A percentile compares a stretch with the other conserved stretches of the same genome.
phyloP scores from a whole-genome alignment of 2,113 vertebrate genomes.

The Gila orcuttii region DNA sequence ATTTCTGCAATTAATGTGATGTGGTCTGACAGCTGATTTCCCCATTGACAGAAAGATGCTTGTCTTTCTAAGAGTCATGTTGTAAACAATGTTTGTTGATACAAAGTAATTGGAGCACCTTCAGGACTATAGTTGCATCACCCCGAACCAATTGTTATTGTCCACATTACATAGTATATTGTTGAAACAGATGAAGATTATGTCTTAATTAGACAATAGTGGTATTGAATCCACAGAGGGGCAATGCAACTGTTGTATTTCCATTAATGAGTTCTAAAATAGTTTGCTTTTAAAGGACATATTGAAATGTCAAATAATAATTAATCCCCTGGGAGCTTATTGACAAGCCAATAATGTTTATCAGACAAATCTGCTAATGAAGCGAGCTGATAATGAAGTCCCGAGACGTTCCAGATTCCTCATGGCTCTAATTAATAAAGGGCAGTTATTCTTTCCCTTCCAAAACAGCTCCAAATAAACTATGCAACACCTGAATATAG shows the following conservation, averaged over 20 bases:
- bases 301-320: slow-evolving; percentile 54
- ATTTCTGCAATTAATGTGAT: background rate
- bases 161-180: background rate
- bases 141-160: background rate
- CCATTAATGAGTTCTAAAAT: slow-evolving; percentile 53
- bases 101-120: background rate
- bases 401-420: slow-evolving; percentile 18
- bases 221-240: background rate
- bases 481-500: slow-evolving; percentile 3
- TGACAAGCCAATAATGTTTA: slow-evolving; percentile 51
- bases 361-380: slow-evolving; percentile 51
- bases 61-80: background rate
- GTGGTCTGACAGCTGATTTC: slow-evolving; percentile 4
- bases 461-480: slow-evolving; percentile 11
- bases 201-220: slow-evolving; percentile 18
- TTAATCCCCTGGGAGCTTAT: slow-evolving; percentile 53
- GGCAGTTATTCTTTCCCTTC: slow-evolving; percentile 3
- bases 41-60: background rate
- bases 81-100: slow-evolving; percentile 14
- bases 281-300: slow-evolving; percentile 39
- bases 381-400: slow-evolving; percentile 49
- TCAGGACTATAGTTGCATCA: slow-evolving; percentile 28
- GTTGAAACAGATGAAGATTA: background rate
- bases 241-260: slow-evolving; percentile 10
- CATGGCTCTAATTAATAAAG: slow-evolving; percentile 17